Conservation (phyloP, 1,140 invertebrate genomes). For the Paraescarpia echinospica region DNA sequence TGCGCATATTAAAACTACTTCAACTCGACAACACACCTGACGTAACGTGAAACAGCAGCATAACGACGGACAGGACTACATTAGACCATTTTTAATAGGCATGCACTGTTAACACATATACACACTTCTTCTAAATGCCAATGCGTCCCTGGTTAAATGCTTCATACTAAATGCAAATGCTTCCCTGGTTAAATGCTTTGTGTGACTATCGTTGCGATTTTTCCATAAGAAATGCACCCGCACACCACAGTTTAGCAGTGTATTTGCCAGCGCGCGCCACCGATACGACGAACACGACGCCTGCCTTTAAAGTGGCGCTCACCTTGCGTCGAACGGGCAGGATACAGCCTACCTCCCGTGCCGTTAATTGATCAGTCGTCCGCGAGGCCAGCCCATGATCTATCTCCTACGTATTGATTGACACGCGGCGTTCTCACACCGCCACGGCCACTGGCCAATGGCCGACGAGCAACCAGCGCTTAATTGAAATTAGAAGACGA, state of each 20-base stretch:
- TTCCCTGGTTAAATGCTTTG: too few species aligned
- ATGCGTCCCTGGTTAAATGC: too few species aligned
- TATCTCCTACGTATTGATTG: background rate
- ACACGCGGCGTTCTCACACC: background rate
- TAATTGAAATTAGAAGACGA: conserved; percentile 6
- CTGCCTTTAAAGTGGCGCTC: background rate
- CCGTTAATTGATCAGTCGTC: background rate
- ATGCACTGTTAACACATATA: too few species aligned
- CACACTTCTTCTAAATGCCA: too few species aligned
- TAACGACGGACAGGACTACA: too few species aligned
- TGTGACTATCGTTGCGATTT: too few species aligned
- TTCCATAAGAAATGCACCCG: background rate
- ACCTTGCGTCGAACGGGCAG: background rate
- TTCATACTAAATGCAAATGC: too few species aligned
- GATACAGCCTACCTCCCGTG: background rate
- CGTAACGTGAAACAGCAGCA: too few species aligned
- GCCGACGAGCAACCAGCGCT: background rate
- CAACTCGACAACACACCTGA: too few species aligned
- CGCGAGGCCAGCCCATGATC: background rate
- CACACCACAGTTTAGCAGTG: background rate
- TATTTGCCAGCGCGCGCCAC: background rate
- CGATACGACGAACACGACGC: background rate
- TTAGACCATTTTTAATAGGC: too few species aligned
- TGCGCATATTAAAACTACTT: too few species aligned
- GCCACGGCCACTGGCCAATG: background rate